Evolutionary conservation across 2,888 invertebrate species (phyloP).

Genomic region (Aradus depressus): DNA sequence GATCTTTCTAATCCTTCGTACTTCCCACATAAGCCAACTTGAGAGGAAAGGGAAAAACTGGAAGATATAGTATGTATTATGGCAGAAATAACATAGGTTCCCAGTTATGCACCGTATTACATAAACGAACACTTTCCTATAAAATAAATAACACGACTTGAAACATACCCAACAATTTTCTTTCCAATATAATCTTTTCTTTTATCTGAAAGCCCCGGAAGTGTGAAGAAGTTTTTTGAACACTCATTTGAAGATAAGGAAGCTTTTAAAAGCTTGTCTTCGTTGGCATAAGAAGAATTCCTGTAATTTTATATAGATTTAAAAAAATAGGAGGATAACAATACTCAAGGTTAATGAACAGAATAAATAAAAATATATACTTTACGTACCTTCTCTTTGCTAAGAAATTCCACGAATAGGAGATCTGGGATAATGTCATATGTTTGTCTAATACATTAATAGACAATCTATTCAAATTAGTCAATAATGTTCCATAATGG

Average conservation of each 20-base stretch:
- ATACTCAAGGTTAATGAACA: background rate
- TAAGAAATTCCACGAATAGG: background rate
- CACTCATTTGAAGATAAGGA: too few relatives aligned
- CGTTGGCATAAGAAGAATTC: background rate
- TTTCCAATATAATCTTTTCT: conserved; percentile 59
- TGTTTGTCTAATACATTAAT: too few relatives aligned
- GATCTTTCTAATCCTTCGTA: too few relatives aligned
- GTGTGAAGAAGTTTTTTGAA: conserved; percentile 22
- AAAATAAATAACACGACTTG: conserved; percentile 33
- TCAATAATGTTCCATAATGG: background rate
- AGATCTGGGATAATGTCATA: too few relatives aligned
- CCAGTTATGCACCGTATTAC: too few relatives aligned
- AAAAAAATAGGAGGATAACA: background rate
- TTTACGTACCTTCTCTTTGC: too few relatives aligned
- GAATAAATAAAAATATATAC: background rate
- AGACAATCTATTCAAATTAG: too few relatives aligned
- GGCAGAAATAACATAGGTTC: too few relatives aligned
- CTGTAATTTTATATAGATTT: background rate
- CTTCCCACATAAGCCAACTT: too few relatives aligned
- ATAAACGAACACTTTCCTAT: conserved; percentile 10
- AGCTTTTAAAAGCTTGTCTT: too few relatives aligned
- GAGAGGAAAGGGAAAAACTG: too few relatives aligned
- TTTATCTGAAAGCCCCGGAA: conserved; percentile 26
- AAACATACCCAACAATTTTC: conserved; percentile 68
- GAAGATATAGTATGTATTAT: too few relatives aligned